Base-by-base conservation (phyloP, 53 echinoderm and acorn worm genomes). In the Holothuria scabra region DNA sequence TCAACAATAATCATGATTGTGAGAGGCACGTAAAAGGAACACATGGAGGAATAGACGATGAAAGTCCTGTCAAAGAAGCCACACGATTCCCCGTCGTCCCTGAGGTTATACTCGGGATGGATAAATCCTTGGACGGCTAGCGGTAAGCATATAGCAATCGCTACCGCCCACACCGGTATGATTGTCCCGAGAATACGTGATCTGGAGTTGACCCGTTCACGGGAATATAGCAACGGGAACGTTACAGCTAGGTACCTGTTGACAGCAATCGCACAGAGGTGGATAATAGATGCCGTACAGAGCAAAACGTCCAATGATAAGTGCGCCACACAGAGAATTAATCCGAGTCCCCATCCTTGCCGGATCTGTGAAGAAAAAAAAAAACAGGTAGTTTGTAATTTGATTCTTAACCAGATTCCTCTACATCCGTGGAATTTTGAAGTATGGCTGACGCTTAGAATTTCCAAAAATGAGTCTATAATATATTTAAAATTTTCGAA, bases 201-300 rank as follows among this genome's bases (percentile, higher is more conserved):
- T 38, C 95, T 91, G 8, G 99, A 99, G 67, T 94, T 94, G 58
- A 92, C 95, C 12, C 99, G 64, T 33, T 99, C 99, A 37, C 99
- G 82, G 14, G 99, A 99, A 75, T 91, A 99, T 59, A 92, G 91
- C 68, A 99, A 84, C 24, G 99, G 99, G 79, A 99, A 99, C 19
- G 99, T 99, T 1, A 99, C 99, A 61, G 99, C 99, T 11, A 99
- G 88, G 86, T 95, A 99, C 58, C 99, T 90, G 85, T 99, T 99
- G 84, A 99, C 99, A 31, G 99, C 99, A n/a, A 99, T 99, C 65
- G 99, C 99, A 74, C 99, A 99, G 22, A 99, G 91, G 76, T 99
- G 99, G 2, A 99, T 91, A 20, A 99, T 99, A 81, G 99, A 99
- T 70, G 99, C 99, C 19, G 99, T 99, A 55, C 99, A 99, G 5